Base-by-base conservation (phyloP, 2,113 vertebrate species). In the Phalacrocorax carbo region DNA sequence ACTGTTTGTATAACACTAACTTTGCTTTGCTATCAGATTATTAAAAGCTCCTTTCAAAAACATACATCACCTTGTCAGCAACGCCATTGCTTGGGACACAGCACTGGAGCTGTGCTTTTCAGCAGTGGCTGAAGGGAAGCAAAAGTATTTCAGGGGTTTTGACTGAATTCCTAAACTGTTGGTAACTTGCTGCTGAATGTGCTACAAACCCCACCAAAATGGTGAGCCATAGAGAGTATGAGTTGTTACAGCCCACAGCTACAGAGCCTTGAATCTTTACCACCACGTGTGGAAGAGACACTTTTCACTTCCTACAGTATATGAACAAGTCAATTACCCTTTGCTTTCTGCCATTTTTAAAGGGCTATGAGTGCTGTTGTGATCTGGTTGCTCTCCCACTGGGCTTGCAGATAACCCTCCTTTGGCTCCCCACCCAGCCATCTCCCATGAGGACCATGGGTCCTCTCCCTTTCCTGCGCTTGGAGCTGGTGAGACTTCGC, bases 1-100 rank as follows among this genome's bases (percentile, higher is more conserved):
- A 93, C 96, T 97, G 86, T 93, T 95, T 91, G 68, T 64, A 3
- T 49, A 94, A 62, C 58, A 65, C 58, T 88, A 48, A 72, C 76
- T 82, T 81, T 82, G 71, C 30, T 92, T 80, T 82, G 54, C 82
- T 75, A 17, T 65, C 65, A 76, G 44, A 55, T 81, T 42, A 44
- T 55, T 54, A 48, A 73, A 92, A 87, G 23, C 44, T 70, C n/a
- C 42, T 65, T 61, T 52, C 57, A 46, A 80, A 88, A 88, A 26
- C 5, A 13, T 3, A 11, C 34, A 71, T 38, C 25, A 40, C 52
- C 32, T 73, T n/a, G 5, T 48, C 81, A 78, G 68, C 7, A 2
- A 25, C 4, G 1, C 0, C 0, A 13, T 23, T 62, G 42, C 60
- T 48, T 30, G 14, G 51, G 64, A 36, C 16, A 66, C 25, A 54